Evolutionary conservation across 37 sponge, comb jelly and placozoan genomes (phyloP).

Genomic region (Agelas oroides): DNA sequence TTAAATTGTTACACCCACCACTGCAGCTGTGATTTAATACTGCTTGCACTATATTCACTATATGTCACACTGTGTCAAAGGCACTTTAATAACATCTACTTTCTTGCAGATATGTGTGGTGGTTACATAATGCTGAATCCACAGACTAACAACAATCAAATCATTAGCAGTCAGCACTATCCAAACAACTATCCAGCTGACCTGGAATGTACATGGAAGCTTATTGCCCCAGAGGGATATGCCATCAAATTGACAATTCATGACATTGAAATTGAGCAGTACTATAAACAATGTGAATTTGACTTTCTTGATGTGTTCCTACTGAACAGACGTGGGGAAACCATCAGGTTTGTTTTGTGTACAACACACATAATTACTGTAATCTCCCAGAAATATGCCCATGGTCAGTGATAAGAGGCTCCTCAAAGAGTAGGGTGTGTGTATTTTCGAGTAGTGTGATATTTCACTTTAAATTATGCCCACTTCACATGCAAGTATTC

Average conservation of each 20-base stretch:
- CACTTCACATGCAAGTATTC: too few relatives aligned
- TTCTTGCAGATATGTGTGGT: not conserved
- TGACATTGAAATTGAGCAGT: constrained; percentile 38
- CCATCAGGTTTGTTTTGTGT: not conserved
- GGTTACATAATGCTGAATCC: not conserved
- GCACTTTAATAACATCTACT: not conserved
- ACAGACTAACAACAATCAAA: not conserved
- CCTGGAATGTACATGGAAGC: constrained; percentile 49
- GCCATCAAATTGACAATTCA: not conserved
- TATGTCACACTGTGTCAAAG: too few relatives aligned
- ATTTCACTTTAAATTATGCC: too few relatives aligned
- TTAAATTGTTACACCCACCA: too few relatives aligned
- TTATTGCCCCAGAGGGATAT: constrained; percentile 6
- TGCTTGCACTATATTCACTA: too few relatives aligned
- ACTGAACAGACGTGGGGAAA: not conserved
- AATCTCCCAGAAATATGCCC: too few relatives aligned
- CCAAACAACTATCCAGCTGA: constrained; percentile 35
- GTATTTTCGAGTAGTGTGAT: too few relatives aligned
- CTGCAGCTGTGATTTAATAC: too few relatives aligned
- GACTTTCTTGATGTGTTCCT: constrained; percentile 32
- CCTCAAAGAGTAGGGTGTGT: too few relatives aligned
- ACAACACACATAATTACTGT: too few relatives aligned
- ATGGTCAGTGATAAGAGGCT: too few relatives aligned
- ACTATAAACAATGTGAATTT: not conserved
- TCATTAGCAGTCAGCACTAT: constrained; percentile 18